Evolutionary conservation across 2,797 vertebrate species (phyloP).

Genomic region (Geotrypetes seraphini): DNA sequence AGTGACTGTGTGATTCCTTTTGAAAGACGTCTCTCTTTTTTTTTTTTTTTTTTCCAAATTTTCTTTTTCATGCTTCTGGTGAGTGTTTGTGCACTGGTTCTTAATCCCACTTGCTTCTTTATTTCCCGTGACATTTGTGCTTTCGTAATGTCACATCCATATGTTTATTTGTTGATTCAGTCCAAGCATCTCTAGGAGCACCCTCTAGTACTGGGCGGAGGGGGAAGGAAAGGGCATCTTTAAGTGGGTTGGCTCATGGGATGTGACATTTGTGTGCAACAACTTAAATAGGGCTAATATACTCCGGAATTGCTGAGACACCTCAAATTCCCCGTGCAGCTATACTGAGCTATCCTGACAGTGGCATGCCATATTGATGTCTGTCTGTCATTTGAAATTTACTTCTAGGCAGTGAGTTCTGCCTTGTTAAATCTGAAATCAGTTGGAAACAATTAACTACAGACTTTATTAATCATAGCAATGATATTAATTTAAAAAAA

Average conservation of each 20-base stretch:
- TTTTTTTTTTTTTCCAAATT: constrained; percentile 44
- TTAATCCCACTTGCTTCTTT: constrained; percentile 56
- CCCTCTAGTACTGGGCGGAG: constrained; percentile 51
- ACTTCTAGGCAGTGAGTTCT: constrained; percentile 2
- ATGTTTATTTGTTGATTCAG: constrained; percentile 43
- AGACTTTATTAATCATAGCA: too few relatives aligned
- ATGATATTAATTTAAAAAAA: not conserved
- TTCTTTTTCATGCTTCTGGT: constrained; percentile 26
- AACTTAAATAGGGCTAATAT: constrained; percentile 78
- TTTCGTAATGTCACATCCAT: constrained; percentile 63
- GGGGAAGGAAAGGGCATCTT: constrained; percentile 27
- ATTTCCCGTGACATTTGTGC: constrained; percentile 56
- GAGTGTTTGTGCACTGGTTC: constrained; percentile 52
- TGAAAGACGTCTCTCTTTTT: constrained; percentile 23
- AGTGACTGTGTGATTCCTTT: constrained; percentile 33
- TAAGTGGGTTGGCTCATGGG: constrained; percentile 47
- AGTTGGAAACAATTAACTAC: too few relatives aligned
- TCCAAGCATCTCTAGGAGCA: constrained; percentile 36
- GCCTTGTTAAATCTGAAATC: too few relatives aligned
- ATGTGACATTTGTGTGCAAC: constrained; percentile 63
- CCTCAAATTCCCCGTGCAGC: constrained; percentile 32
- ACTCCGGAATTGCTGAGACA: constrained; percentile 68
- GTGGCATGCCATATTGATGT: constrained; percentile 10
- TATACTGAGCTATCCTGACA: constrained; percentile 24
- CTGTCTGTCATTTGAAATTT: constrained; percentile 18